Percentiles rank a stretch among this genome's conserved stretches.
phyloP scores from a whole-genome alignment of 1,140 invertebrate species.

The Papilio machaon region DNA sequence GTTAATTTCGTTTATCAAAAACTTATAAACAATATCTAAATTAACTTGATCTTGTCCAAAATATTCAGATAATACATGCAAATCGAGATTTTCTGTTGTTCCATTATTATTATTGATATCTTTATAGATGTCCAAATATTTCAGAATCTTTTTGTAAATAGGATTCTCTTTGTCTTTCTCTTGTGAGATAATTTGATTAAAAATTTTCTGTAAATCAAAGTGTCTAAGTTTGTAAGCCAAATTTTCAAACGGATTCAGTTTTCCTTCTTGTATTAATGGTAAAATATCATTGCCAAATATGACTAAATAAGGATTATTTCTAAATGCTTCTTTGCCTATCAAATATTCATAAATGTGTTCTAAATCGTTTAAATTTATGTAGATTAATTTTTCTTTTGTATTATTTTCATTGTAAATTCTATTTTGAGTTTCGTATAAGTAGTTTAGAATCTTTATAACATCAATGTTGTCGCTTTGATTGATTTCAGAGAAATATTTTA shows the following conservation, averaged over 20 bases:
- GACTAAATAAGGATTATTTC: not conserved
- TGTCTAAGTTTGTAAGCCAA: not conserved
- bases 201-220: not conserved
- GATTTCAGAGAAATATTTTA: slow-evolving; percentile 5
- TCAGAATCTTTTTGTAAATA: not conserved
- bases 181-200: not conserved
- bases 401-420: not conserved
- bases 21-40: not conserved
- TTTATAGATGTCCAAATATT: not conserved
- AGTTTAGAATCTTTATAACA: not conserved
- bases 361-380: not conserved
- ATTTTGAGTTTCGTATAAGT: not conserved
- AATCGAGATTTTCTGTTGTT: not conserved
- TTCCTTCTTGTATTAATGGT: not conserved
- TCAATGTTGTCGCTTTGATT: not conserved
- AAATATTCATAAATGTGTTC: not conserved
- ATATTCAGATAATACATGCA: not conserved
- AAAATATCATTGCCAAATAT: not conserved
- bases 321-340: not conserved
- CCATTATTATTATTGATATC: not conserved
- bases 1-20: not conserved
- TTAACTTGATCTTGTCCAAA: not conserved
- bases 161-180: not conserved
- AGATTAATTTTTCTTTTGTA: not conserved
- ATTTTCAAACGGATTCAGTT: not conserved